These are phyloP conservation scores for Homarus gammarus DNA, from an alignment of 2,888 invertebrate species.

Conservation along the genomic window DNA sequence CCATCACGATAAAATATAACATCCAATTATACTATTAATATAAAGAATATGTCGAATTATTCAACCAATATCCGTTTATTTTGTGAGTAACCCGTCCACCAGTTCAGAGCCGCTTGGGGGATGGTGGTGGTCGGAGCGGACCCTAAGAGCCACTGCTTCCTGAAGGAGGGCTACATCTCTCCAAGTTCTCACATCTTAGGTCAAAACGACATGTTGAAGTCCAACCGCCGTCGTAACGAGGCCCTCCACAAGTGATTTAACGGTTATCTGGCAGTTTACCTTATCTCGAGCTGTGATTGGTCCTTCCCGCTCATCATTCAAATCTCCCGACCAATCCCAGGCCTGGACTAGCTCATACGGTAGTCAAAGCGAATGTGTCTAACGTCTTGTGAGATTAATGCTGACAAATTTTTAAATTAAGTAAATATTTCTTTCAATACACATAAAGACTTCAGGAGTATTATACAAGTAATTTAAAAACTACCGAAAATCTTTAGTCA, in stretches of 20 bases:
- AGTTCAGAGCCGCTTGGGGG: not conserved
- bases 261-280: conserved; percentile 1
- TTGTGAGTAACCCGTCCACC: too few relatives aligned
- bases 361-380: not conserved
- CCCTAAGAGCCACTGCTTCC: not conserved
- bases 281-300: conserved; percentile 25
- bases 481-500: too few relatives aligned
- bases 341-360: not conserved
- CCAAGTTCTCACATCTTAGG: not conserved
- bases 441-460: too few relatives aligned
- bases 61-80: too few relatives aligned
- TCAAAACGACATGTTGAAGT: not conserved
- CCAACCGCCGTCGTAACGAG: conserved; percentile 5
- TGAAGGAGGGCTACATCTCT: not conserved
- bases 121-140: not conserved
- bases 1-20: too few relatives aligned
- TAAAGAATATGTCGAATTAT: too few relatives aligned
- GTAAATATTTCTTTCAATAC: too few relatives aligned
- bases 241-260: conserved; percentile 3
- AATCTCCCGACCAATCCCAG: not conserved
- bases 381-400: not conserved
- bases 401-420: too few relatives aligned
- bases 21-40: too few relatives aligned
- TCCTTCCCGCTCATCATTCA: not conserved
- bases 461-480: too few relatives aligned